Evolutionary conservation across 2,888 invertebrate genomes (phyloP).

Genomic region (Malthinus seriepunctatus): DNA sequence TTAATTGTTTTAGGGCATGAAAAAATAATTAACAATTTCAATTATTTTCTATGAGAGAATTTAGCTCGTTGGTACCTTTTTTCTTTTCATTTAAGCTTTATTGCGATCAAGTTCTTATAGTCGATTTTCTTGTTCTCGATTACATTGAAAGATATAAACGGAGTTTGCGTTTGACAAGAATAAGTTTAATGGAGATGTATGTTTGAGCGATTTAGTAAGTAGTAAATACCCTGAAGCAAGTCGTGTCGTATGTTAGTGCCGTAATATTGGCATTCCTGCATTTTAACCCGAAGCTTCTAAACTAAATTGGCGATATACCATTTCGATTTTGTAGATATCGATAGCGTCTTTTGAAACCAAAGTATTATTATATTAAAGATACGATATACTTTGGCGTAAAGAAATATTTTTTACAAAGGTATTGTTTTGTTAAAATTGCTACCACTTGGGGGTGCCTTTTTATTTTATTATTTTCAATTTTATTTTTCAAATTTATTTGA

Average conservation of each 20-base stretch:
- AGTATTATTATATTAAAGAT: conserved; percentile 28
- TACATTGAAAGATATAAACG: conserved; percentile 23
- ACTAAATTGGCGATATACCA: conserved; percentile 22
- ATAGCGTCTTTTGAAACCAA: conserved; percentile 28
- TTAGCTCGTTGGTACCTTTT: neutral
- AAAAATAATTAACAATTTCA: too few relatives aligned
- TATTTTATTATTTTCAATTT: conserved; percentile 25
- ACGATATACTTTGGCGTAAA: conserved; percentile 23
- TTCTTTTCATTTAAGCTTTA: neutral
- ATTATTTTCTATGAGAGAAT: too few relatives aligned
- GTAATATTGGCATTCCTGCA: conserved; percentile 30
- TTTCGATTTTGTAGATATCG: conserved; percentile 26
- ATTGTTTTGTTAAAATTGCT: conserved; percentile 25
- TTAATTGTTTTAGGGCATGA: too few relatives aligned
- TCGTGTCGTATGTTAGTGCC: conserved; percentile 23
- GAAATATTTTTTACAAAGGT: conserved; percentile 25
- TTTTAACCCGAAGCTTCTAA: conserved; percentile 18
- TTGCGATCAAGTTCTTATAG: neutral
- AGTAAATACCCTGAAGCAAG: conserved; percentile 27
- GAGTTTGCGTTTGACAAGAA: conserved; percentile 38
- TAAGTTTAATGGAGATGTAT: conserved; percentile 41
- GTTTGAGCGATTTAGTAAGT: conserved; percentile 36
- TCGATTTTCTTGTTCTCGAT: conserved; percentile 16
- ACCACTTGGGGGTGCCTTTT: conserved; percentile 16
- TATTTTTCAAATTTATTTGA: conserved; percentile 27